Evolutionary conservation across 2,888 invertebrate species (phyloP), one percentile per base, ranked within the genome.

Genomic region (Limnephilus rhombicus): DNA sequence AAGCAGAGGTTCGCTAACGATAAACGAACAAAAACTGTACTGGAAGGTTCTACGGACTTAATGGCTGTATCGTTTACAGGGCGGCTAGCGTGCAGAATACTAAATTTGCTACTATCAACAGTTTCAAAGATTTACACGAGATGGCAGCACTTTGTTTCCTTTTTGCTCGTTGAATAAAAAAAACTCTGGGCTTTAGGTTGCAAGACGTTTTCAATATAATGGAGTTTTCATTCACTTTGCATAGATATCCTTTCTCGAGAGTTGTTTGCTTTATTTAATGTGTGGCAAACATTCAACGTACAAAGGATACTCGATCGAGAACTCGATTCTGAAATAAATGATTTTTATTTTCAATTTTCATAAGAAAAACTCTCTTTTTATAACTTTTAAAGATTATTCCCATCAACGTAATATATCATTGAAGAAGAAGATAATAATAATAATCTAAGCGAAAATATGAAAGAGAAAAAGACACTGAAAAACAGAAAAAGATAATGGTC

Each of bases 41-140:
- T 83, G 83, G 83, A 41, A 37, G 83, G 83, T 34, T 83, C 24
- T 5, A 34, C 37, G 83, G 83, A 31, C 83, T 18, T 83, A 83
- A 83, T 83, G 83, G 83, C 41, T 86, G 86, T 86, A 86, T 86
- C 86, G 86, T 49, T 86, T 86, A 86, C 86, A 86, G 49, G 86
- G 41, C 45, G 29, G 29, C 41, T 45, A 86, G 49, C 86, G 86
- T 29, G 45, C 41, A 49, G 86, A 86, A 86, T 86, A 86, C 86
- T 86, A 86, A 86, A 41, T 45, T 49, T 45, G 86, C 86, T n/a
- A 45, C 45, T 86, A 86, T 86, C 86, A 86, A 86, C 49, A 86
- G 49, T 86, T 86, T 86, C 29, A 86, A 86, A 45, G 49, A 86
- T 86, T 41, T 83, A 34, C 37, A 37, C 31, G 83, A 83, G 34